These are phyloP conservation scores for Syndactyla subalaris DNA, from an alignment of 2,797 vertebrate species.

Conservation along the genomic window DNA sequence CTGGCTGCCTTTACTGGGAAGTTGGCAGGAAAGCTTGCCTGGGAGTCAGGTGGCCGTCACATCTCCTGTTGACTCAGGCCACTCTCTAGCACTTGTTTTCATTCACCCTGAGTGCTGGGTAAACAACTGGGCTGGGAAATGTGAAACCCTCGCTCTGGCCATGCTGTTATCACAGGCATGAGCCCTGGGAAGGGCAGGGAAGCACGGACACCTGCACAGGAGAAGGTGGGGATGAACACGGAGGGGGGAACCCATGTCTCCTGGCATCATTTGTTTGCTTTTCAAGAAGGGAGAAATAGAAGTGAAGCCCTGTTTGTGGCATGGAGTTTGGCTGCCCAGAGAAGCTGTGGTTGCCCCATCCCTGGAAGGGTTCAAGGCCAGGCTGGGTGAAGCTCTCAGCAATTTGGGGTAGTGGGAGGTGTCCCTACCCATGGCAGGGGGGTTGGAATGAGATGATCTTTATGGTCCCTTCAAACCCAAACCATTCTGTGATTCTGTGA, in stretches of 20 bases:
- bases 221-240: neutral
- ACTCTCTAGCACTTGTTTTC: constrained; percentile 13
- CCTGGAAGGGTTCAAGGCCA: neutral
- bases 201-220: neutral
- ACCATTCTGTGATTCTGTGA: neutral
- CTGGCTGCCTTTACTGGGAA: neutral
- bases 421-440: neutral
- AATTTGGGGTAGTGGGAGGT: accelerated
- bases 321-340: neutral
- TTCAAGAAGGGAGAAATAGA: neutral
- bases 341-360: neutral
- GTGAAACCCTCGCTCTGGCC: neutral
- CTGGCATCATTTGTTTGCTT: neutral
- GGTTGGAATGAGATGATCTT: neutral
- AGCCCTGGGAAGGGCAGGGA: accelerated
- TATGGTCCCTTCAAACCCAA: neutral
- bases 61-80: constrained; percentile 29
- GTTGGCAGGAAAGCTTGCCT: neutral
- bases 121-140: constrained; percentile 20
- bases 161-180: accelerated
- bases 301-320: neutral
- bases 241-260: neutral
- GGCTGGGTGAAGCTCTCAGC: neutral
- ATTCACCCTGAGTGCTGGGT: neutral
- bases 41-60: neutral